phyloP scores from a whole-genome alignment of 2,113 vertebrate species.

The Muntiacus reevesi region DNA sequence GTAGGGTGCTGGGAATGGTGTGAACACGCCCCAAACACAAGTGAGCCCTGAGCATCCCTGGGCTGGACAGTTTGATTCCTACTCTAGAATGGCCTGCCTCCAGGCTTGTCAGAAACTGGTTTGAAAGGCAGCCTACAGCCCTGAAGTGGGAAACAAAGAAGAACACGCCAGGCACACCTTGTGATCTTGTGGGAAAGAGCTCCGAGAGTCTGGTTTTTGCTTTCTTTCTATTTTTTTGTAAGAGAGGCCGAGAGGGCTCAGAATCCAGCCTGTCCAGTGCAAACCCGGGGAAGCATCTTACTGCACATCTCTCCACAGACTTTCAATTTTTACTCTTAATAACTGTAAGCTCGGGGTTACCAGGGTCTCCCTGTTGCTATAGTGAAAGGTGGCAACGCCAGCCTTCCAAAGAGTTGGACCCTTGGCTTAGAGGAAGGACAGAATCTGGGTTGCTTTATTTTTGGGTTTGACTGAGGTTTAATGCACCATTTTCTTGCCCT shows the following conservation, averaged over 20 bases:
- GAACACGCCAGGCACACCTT: neutral
- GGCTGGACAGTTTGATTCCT: neutral
- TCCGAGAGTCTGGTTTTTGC: neutral
- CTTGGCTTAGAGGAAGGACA: slow-evolving; percentile 56
- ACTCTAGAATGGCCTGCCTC: neutral
- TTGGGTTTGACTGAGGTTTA: slow-evolving; percentile 54
- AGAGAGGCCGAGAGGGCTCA: neutral
- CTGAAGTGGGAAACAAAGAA: slow-evolving; percentile 1
- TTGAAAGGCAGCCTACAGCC: neutral
- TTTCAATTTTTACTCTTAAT: slow-evolving; percentile 69
- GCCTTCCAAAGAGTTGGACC: slow-evolving; percentile 57
- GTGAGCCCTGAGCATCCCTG: neutral
- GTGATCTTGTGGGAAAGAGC: neutral
- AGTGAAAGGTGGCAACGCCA: slow-evolving; percentile 67
- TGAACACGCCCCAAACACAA: rapidly evolving
- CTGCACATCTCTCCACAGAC: neutral
- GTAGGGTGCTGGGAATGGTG: neutral
- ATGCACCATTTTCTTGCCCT: slow-evolving; percentile 22
- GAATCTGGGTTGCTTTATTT: slow-evolving; percentile 60
- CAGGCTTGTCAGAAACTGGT: neutral
- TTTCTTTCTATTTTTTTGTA: neutral
- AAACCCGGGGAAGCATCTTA: neutral
- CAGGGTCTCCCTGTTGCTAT: slow-evolving; percentile 73
- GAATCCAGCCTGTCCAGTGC: neutral
- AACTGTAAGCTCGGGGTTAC: slow-evolving; percentile 51